These are phyloP conservation scores for Drosophila incognita DNA, from an alignment of 2,888 invertebrate species.

Conservation along the genomic window DNA sequence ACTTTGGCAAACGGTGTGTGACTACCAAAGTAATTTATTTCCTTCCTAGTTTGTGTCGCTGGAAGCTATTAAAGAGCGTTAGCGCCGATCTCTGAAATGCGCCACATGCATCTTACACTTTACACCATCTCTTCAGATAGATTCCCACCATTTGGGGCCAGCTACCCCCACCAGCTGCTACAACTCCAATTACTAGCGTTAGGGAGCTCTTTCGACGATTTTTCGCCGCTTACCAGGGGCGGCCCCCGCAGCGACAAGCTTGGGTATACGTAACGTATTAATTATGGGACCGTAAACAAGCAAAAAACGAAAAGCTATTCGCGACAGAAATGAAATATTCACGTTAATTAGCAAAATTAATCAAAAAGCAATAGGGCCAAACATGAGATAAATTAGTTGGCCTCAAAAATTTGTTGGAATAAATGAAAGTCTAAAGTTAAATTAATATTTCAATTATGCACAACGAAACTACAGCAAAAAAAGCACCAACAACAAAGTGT, in stretches of 20 bases:
- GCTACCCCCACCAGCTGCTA: conserved; percentile 1
- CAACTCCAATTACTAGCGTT: conserved; percentile 62
- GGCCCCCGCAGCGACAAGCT: conserved; percentile 69
- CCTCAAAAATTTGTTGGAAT: conserved; percentile 35
- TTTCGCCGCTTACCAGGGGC: conserved; percentile 50
- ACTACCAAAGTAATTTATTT: conserved; percentile 71
- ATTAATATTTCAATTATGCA: conserved; percentile 58
- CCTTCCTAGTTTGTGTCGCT: conserved; percentile 77
- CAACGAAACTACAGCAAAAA: conserved; percentile 9
- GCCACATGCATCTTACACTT: conserved; percentile 65
- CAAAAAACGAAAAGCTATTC: conserved; percentile 17
- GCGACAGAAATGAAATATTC: conserved; percentile 34
- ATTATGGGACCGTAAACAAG: conserved; percentile 55
- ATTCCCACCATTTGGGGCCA: conserved; percentile 57
- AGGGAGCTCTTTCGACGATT: conserved; percentile 71
- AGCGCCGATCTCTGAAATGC: conserved; percentile 57
- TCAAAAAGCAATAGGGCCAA: conserved; percentile 51
- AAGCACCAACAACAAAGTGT: conserved; percentile 28
- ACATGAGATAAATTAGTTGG: conserved; percentile 39
- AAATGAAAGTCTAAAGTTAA: conserved; percentile 68
- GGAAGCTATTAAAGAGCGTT: conserved; percentile 66
- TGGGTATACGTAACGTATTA: conserved; percentile 77
- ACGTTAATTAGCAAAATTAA: conserved; percentile 69
- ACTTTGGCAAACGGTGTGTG: conserved; percentile 51
- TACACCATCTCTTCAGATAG: conserved; percentile 43